A percentile compares a stretch with the other conserved stretches of the same genome.
Evolutionary conservation across 2,113 vertebrate genomes (phyloP).

Genomic region (Myocastor coypus): DNA sequence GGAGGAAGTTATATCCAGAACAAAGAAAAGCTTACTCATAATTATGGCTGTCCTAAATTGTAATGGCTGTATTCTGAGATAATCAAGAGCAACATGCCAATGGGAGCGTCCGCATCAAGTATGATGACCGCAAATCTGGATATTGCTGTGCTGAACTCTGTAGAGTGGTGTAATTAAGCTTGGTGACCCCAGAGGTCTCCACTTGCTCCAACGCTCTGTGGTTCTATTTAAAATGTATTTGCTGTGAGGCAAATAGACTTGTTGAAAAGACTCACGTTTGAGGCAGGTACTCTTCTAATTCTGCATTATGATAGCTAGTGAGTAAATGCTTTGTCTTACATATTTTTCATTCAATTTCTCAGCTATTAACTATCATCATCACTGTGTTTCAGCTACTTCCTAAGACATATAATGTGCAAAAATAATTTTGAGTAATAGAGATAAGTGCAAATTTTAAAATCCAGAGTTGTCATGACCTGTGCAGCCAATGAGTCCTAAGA

Average conservation of each 20-base stretch:
- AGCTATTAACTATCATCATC: not conserved
- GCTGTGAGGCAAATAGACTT: not conserved
- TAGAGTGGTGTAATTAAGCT: not conserved
- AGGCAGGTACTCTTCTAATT: not conserved
- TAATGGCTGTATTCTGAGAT: not conserved
- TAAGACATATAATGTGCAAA: not conserved
- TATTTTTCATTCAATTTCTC: not conserved
- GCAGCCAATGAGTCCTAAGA: not conserved
- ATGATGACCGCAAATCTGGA: not conserved
- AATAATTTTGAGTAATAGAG: not conserved
- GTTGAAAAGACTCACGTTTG: not conserved
- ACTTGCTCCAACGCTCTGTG: not conserved
- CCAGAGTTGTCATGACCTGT: fast-evolving
- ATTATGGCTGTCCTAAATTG: not conserved
- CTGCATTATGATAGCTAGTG: not conserved
- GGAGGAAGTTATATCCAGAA: not conserved
- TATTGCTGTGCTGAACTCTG: not conserved
- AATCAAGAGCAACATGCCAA: not conserved
- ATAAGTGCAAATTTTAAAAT: not conserved
- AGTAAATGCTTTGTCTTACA: not conserved
- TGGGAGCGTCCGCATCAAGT: not conserved
- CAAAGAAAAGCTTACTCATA: not conserved
- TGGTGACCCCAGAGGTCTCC: not conserved
- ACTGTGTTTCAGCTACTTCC: not conserved
- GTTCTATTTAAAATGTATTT: not conserved